A percentile compares a stretch with the other conserved stretches of the same genome.
phyloP scores from a whole-genome alignment of 1,140 invertebrate species.

The Drosophila rhopaloa region DNA sequence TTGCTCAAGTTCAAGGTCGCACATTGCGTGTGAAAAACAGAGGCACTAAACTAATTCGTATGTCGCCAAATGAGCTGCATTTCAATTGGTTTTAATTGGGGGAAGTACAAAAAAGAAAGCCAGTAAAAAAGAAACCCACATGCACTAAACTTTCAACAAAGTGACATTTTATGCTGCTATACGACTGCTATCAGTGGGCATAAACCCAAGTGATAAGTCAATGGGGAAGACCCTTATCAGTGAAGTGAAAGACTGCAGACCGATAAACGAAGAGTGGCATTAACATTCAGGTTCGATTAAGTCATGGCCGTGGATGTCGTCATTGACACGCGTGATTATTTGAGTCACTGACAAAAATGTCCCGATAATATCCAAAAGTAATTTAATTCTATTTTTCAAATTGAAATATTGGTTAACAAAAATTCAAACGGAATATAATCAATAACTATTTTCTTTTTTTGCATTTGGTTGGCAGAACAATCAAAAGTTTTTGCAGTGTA shows the following conservation, averaged over 20 bases:
- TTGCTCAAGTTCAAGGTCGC: slow-evolving; percentile 46
- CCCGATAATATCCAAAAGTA: too few relatives aligned
- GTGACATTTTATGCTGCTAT: slow-evolving; percentile 10
- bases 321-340: slow-evolving; percentile 44
- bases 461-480: not conserved
- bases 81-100: slow-evolving; percentile 25
- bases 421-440: too few relatives aligned
- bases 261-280: slow-evolving; percentile 32
- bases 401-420: not conserved
- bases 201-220: slow-evolving; percentile 14
- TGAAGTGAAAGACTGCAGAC: not conserved
- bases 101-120: not conserved
- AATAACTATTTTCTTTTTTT: too few relatives aligned
- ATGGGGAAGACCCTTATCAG: slow-evolving; percentile 24
- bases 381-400: too few relatives aligned
- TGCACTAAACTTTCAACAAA: not conserved
- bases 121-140: not conserved
- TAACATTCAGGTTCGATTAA: slow-evolving; percentile 54
- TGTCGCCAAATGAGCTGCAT: slow-evolving; percentile 28
- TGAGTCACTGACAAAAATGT: not conserved
- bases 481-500: not conserved
- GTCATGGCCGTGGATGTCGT: slow-evolving; percentile 46
- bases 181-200: slow-evolving; percentile 16
- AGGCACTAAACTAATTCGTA: slow-evolving; percentile 9
- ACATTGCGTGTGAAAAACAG: slow-evolving; percentile 26